Evolutionary conservation across 2,888 invertebrate genomes (phyloP).

Genomic region (Tenthredo scrophulariae): DNA sequence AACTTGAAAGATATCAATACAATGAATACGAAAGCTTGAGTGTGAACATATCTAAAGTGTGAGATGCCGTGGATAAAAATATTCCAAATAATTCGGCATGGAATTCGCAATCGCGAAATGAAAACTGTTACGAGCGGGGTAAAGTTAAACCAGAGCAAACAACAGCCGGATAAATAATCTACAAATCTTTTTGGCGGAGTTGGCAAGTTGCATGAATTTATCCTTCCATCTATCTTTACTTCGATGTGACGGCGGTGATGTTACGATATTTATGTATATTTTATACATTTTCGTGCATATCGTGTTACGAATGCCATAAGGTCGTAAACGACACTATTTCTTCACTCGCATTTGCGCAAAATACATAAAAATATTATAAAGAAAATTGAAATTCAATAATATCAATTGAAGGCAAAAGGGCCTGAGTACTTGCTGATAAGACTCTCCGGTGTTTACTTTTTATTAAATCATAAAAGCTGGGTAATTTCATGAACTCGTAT

Average conservation of each 20-base stretch:
- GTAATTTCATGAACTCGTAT: too few relatives aligned
- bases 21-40: not conserved
- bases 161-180: slow-evolving; percentile 22
- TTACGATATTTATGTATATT: not conserved
- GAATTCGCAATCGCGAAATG: not conserved
- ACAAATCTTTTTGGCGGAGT: not conserved
- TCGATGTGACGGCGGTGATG: not conserved
- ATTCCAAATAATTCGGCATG: not conserved
- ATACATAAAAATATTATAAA: too few relatives aligned
- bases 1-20: not conserved
- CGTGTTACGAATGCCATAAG: not conserved
- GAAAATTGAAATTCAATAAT: too few relatives aligned
- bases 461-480: too few relatives aligned
- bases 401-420: too few relatives aligned
- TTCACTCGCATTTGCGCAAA: too few relatives aligned
- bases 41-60: not conserved
- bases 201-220: slow-evolving; percentile 29
- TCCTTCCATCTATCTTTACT: not conserved
- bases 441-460: too few relatives aligned
- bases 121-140: not conserved
- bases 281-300: not conserved
- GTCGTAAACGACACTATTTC: not conserved
- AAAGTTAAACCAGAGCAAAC: slow-evolving; percentile 8
- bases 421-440: too few relatives aligned
- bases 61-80: not conserved